phyloP scores from a whole-genome alignment of 35 echinoderm and acorn worm genomes.

The Holothuria glaberrima region DNA sequence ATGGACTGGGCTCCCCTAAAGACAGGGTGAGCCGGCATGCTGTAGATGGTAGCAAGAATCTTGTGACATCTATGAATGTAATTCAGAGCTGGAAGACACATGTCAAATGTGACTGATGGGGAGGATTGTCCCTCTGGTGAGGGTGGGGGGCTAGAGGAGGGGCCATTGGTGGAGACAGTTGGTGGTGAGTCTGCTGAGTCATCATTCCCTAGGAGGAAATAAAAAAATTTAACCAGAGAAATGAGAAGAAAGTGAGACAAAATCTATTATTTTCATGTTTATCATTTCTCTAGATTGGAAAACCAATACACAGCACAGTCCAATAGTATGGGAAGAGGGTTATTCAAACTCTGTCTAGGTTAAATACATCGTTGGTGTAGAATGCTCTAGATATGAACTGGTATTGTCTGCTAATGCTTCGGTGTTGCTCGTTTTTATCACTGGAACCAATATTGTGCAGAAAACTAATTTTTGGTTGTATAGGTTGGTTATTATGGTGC shows the following conservation, averaged over 20 bases:
- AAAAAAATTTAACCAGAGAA: neutral
- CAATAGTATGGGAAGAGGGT: too few species aligned
- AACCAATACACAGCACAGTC: too few species aligned
- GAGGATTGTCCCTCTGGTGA: slow-evolving; percentile 29
- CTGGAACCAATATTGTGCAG: neutral
- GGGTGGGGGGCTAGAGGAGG: slow-evolving; percentile 8
- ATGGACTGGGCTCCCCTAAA: slow-evolving; percentile 94
- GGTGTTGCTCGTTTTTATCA: neutral
- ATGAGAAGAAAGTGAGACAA: neutral
- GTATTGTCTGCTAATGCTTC: neutral
- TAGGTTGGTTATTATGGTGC: neutral
- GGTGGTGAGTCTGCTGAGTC: slow-evolving; percentile 6
- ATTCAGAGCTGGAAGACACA: slow-evolving; percentile 96
- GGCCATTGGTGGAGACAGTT: neutral
- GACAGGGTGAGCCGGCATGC: slow-evolving; percentile 89
- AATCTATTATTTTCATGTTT: neutral
- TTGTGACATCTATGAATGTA: slow-evolving; percentile 99
- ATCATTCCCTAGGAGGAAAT: neutral
- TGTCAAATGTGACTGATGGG: slow-evolving; percentile 70
- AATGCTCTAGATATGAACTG: too few species aligned
- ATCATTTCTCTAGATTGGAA: too few species aligned
- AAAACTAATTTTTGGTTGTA: neutral
- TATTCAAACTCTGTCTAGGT: too few species aligned
- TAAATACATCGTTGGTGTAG: too few species aligned
- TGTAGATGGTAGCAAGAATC: slow-evolving; percentile 95